A percentile compares a stretch with the other conserved stretches of the same genome.
These are phyloP conservation scores for Sclerurus mexicanus DNA, from an alignment of 2,113 vertebrate species.

Conservation along the genomic window DNA sequence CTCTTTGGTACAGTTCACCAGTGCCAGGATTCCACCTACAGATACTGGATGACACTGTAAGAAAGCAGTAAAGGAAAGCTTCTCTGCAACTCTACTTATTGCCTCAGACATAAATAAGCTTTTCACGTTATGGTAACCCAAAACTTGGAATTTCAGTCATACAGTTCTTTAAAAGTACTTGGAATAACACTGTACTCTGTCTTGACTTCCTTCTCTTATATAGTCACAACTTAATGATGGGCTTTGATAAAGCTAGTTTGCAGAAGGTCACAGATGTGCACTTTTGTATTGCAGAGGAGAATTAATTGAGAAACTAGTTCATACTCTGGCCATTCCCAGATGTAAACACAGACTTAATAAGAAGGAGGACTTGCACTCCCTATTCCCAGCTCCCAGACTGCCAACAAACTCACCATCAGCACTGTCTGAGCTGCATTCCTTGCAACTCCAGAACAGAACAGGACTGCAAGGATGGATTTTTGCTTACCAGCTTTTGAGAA, in stretches of 20 bases:
- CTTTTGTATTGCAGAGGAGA: not conserved
- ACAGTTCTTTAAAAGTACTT: not conserved
- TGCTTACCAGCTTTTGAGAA: not conserved
- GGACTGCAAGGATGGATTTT: not conserved
- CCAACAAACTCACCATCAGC: not conserved
- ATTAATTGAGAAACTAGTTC: constrained; percentile 14
- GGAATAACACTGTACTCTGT: not conserved
- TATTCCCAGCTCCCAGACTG: not conserved
- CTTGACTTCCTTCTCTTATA: not conserved
- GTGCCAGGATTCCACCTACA: not conserved
- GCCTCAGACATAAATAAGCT: not conserved
- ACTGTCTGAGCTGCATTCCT: not conserved
- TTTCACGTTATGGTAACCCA: not conserved
- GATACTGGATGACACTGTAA: not conserved
- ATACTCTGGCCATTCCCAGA: not conserved
- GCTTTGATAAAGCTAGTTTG: constrained; percentile 2
- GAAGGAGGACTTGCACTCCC: not conserved
- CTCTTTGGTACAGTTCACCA: not conserved
- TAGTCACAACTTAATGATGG: not conserved
- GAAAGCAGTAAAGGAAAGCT: not conserved
- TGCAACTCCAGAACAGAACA: not conserved
- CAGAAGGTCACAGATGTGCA: not conserved
- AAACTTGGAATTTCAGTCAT: not conserved
- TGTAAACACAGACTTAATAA: not conserved
- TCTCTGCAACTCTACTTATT: not conserved